Percentiles rank a stretch among this genome's conserved stretches.
Conservation (phyloP, 2,113 vertebrate genomes). For the Tenebrosternarchus preto region DNA sequence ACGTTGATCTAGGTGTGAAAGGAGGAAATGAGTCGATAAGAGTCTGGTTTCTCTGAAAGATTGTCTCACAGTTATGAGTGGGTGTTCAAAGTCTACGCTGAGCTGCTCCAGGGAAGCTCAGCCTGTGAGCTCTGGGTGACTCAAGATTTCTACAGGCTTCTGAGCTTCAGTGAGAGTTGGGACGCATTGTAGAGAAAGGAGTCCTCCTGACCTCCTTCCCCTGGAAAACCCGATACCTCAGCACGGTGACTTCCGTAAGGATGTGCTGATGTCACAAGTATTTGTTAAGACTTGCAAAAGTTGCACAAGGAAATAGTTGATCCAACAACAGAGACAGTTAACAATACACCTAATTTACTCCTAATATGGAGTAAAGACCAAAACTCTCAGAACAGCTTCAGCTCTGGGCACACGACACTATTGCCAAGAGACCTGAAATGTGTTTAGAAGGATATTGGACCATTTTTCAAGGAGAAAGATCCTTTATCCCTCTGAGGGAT, state of each 20-base stretch:
- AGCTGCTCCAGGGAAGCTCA: not conserved
- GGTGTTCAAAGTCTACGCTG: not conserved
- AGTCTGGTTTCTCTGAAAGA: too few species aligned
- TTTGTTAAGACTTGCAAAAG: not conserved
- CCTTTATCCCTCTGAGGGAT: too few species aligned
- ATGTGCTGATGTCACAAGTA: not conserved
- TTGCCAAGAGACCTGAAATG: not conserved
- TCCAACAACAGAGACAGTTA: too few species aligned
- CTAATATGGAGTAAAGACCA: not conserved
- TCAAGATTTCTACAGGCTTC: not conserved
- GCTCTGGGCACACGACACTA: too few species aligned
- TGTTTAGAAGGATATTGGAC: not conserved
- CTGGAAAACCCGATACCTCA: not conserved
- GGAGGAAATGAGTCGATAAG: too few species aligned
- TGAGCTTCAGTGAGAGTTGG: conserved; percentile 19
- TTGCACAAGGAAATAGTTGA: not conserved
- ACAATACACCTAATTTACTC: not conserved
- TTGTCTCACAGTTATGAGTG: not conserved
- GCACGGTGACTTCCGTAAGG: not conserved
- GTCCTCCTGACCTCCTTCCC: not conserved
- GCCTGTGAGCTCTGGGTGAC: not conserved
- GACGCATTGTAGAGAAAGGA: not conserved
- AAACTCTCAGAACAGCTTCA: not conserved
- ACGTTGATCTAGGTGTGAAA: too few species aligned
- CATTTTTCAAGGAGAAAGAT: not conserved